A percentile compares a stretch with the other conserved stretches of the same genome.
phyloP scores from a whole-genome alignment of 2,888 invertebrate species.

The Autographa pulchrina region DNA sequence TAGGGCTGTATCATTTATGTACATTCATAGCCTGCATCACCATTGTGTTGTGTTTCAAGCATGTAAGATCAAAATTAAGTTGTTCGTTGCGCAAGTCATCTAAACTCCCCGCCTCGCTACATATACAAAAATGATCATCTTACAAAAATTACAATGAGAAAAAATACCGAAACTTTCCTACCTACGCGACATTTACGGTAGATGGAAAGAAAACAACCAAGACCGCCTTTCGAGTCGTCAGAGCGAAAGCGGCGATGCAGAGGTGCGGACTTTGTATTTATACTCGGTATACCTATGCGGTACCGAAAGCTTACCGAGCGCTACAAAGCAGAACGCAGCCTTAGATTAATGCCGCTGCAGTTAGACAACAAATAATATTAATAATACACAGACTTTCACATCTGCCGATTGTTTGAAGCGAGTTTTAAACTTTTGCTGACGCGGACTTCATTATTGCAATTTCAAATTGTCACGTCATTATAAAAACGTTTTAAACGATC shows the following conservation, averaged over 20 bases:
- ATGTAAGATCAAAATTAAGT: not conserved
- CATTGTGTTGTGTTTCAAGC: not conserved
- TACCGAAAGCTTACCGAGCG: too few relatives aligned
- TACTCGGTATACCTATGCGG: too few relatives aligned
- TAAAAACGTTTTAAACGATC: conserved; percentile 30
- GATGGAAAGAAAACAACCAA: conserved; percentile 23
- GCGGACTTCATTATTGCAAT: too few relatives aligned
- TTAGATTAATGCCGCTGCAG: conserved; percentile 12
- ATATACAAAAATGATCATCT: conserved; percentile 25
- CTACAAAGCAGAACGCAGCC: too few relatives aligned
- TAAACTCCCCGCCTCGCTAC: conserved; percentile 35
- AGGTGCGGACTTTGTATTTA: too few relatives aligned
- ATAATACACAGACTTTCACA: conserved; percentile 19
- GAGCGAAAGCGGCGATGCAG: too few relatives aligned
- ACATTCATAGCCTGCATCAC: not conserved
- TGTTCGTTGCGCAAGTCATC: conserved; percentile 2
- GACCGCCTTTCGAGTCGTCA: conserved; percentile 28
- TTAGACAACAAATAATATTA: conserved; percentile 34
- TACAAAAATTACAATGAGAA: conserved; percentile 37
- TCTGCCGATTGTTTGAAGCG: conserved; percentile 34
- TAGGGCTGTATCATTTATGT: not conserved
- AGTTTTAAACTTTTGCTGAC: not conserved
- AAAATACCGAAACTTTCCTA: conserved; percentile 19
- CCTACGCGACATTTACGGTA: conserved; percentile 15
- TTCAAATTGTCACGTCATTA: too few relatives aligned